Evolutionary conservation across 2,113 vertebrate genomes (phyloP), one percentile per base, ranked within the genome.

Genomic region (Hemibates koningsi): DNA sequence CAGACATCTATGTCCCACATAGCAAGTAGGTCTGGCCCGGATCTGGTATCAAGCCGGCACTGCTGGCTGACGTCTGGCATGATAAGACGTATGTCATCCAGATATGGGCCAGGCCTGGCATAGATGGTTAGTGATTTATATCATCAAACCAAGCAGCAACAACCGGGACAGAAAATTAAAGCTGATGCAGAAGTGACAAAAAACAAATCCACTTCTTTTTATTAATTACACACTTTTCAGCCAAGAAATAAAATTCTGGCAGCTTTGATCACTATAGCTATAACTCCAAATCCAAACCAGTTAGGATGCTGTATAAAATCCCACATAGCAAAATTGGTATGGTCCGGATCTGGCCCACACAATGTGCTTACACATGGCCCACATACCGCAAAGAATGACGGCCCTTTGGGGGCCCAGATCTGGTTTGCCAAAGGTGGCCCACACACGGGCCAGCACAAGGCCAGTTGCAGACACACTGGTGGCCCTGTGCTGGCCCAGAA

Each of bases 51-150:
- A 56, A 24, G 53, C 53, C 0, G 4, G 53, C 53, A 56, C 53
- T 56, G 21, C 21, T 56, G 53, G 6, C 53, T 56, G 53, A 24
- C 1, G 0, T 56, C 53, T 56, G 53, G 53, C 2, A 13, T 13
- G 11, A 1, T 54, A 54, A 54, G 53, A 4, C 0, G 3, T 54
- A 54, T 54, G 53, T 54, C n/a, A 54, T 0, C 10, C n/a, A 2
- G 10, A 54, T 54, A 0, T 21, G 5, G 52, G 52, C 52, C 52
- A 54, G 52, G n/a, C 0, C 9, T 54, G n/a, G 52, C 19, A 53
- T 2, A 2, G 52, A 53, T 11, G 24, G 24, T 27, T 27, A 27
- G 24, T 27, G 24, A 27, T 27, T 27, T 27, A 27, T 27, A 27
- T 27, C 24, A 27, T 27, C 24, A 27, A 27, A 27, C 24, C 24